A percentile compares a stretch with the other conserved stretches of the same genome.
These are phyloP conservation scores for Pseudochirops cupreus DNA, from an alignment of 2,797 vertebrate species.

Conservation along the genomic window DNA sequence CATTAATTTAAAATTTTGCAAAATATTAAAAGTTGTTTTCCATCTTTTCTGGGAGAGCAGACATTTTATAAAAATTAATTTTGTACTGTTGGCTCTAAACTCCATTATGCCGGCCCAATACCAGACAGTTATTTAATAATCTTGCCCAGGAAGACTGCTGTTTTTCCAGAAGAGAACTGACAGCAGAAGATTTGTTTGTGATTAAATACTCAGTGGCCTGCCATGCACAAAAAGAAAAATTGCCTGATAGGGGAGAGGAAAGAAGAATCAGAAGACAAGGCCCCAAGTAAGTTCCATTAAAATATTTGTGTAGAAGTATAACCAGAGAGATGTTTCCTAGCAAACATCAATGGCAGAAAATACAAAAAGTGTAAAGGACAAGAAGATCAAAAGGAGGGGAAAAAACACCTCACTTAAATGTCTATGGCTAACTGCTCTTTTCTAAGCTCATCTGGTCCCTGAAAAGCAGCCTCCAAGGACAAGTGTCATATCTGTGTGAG, in stretches of 20 bases:
- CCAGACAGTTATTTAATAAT: constrained; percentile 63
- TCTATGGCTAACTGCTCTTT: constrained; percentile 62
- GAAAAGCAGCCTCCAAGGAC: constrained; percentile 49
- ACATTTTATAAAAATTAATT: constrained; percentile 78
- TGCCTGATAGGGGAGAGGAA: constrained; percentile 14
- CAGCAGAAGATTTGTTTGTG: constrained; percentile 75
- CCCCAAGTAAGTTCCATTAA: not conserved
- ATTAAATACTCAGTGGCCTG: constrained; percentile 66
- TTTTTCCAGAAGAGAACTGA: constrained; percentile 67
- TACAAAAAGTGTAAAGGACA: not conserved
- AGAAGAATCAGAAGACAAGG: constrained; percentile 27
- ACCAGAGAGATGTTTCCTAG: constrained; percentile 39
- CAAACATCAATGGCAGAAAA: constrained; percentile 3
- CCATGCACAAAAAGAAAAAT: constrained; percentile 62
- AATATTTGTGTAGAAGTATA: constrained; percentile 52
- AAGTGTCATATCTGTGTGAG: not conserved
- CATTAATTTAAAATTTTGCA: constrained; percentile 74
- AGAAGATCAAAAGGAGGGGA: constrained; percentile 35
- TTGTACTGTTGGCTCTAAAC: constrained; percentile 64
- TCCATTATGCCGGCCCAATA: constrained; percentile 70
- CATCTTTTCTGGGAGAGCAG: constrained; percentile 65
- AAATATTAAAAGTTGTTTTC: constrained; percentile 69
- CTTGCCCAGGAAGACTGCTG: constrained; percentile 72
- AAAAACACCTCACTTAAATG: not conserved
- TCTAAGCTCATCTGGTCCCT: constrained; percentile 49